Evolutionary conservation across 2,797 vertebrate genomes (phyloP), one percentile per base, ranked within the genome.

Genomic region (Mus minutoides): DNA sequence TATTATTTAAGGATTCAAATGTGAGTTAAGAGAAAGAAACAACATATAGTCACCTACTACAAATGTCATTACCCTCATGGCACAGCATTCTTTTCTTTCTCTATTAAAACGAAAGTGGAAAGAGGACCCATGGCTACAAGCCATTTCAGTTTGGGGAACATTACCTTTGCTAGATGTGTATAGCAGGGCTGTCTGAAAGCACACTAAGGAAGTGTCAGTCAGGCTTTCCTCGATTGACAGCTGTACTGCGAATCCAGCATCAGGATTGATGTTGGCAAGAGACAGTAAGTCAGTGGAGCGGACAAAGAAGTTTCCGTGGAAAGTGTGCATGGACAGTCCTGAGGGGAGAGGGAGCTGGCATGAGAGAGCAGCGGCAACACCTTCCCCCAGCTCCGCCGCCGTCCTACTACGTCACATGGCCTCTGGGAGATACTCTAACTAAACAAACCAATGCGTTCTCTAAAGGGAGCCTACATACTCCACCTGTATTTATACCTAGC

Each of bases 251-350:
- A 99, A 99, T 96, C 99, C 99, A 62, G 99, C 99, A 98, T 99
- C 99, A 3, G 99, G 99, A 98, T 99, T 99, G 97, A 99, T 99
- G 80, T 99, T 99, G 91, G 99, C 99, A 95, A 99, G 99, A 67
- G 99, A 99, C 92, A 99, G 98, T 97, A 99, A 98, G 98, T 99
- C 99, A 62, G 99, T 99, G 95, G 99, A 99, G 95, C 99, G 99
- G 90, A 99, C 99, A 91, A 99, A 99, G 98, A 99, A 99, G 98
- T 99, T 99, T 8, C 99, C 99, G 13, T 99, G 99, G 92, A 99
- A 99, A 37, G 99, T 99, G 88, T 99, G 99, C 99, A 99, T 99
- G 91, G 99, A 99, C 96, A 99, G 99, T 97, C 99, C 99, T 99
- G 97, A 14, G 21, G 43, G 96, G 96, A 56, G 0, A 98, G 98